Conservation (phyloP, 2,888 invertebrate genomes). For the Caenorhabditis becei region DNA sequence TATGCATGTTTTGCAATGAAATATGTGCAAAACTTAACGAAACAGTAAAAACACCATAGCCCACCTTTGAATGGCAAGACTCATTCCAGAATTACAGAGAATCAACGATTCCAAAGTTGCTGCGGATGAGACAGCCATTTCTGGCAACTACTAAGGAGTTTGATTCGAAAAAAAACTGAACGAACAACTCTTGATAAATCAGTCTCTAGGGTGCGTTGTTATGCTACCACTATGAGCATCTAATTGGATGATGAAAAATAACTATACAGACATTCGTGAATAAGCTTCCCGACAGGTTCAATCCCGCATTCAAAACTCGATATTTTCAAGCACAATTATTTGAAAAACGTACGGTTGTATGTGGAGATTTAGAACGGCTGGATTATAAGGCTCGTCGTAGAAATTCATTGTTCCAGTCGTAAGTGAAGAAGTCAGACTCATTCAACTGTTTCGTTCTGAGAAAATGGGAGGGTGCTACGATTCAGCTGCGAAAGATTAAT, state of each 20-base stretch:
- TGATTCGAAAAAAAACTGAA: not conserved
- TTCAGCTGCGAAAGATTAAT: conserved; percentile 51
- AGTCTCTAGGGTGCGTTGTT: conserved; percentile 26
- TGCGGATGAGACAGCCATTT: not conserved
- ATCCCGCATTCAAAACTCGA: too few relatives aligned
- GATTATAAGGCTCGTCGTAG: conserved; percentile 60
- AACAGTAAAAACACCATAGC: too few relatives aligned
- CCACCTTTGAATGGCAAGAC: conserved; percentile 9
- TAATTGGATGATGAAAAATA: conserved; percentile 11
- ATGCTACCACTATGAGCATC: conserved; percentile 12
- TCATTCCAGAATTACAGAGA: conserved; percentile 9
- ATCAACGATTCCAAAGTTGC: conserved; percentile 10
- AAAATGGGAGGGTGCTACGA: not conserved
- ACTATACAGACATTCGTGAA: too few relatives aligned
- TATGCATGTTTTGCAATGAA: too few relatives aligned
- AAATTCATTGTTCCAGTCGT: conserved; percentile 53
- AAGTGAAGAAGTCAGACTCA: conserved; percentile 48
- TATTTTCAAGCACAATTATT: not conserved
- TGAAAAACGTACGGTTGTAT: conserved; percentile 39
- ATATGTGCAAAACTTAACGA: too few relatives aligned
- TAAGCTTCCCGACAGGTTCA: too few relatives aligned
- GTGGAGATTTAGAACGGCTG: conserved; percentile 46
- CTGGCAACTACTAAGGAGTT: not conserved
- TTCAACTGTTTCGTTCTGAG: conserved; percentile 36
- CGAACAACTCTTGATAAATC: conserved; percentile 3